Percentiles rank a stretch among this genome's conserved stretches.
Conservation (phyloP, 1,140 invertebrate genomes). For the Oncopodura yosiiana region DNA sequence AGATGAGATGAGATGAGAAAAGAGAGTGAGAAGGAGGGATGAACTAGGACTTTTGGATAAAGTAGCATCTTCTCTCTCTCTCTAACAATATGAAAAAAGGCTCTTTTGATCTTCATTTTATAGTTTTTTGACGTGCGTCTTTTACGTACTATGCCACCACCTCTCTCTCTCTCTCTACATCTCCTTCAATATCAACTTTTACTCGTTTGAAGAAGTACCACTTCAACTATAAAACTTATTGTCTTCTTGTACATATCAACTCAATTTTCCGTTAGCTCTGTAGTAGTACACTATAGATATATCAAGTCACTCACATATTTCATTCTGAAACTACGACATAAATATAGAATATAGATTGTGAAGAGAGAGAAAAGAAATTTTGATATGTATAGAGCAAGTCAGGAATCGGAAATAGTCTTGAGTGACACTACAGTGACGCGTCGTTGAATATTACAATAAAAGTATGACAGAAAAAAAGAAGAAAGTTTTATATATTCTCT, state of each 20-base stretch:
- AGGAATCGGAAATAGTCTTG: constrained; percentile 32
- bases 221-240: not conserved
- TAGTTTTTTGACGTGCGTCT: too few species aligned
- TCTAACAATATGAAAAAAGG: too few species aligned
- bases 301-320: not conserved
- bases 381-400: constrained; percentile 15
- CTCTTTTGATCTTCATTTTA: too few species aligned
- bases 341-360: not conserved
- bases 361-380: constrained; percentile 5
- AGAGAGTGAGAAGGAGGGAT: too few species aligned
- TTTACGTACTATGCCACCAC: too few species aligned
- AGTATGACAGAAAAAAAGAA: constrained; percentile 6
- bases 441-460: constrained; percentile 34
- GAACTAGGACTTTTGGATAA: too few species aligned
- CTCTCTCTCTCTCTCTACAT: too few species aligned
- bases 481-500: not conserved
- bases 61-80: too few species aligned
- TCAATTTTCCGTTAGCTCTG: not conserved
- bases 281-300: not conserved
- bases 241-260: not conserved
- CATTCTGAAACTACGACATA: not conserved
- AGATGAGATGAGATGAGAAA: not conserved
- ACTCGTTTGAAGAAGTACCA: too few species aligned
- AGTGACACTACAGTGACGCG: constrained; percentile 33
- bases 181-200: too few species aligned